phyloP scores from a whole-genome alignment of 2,797 vertebrate genomes.

The Melanogrammus aeglefinus region DNA sequence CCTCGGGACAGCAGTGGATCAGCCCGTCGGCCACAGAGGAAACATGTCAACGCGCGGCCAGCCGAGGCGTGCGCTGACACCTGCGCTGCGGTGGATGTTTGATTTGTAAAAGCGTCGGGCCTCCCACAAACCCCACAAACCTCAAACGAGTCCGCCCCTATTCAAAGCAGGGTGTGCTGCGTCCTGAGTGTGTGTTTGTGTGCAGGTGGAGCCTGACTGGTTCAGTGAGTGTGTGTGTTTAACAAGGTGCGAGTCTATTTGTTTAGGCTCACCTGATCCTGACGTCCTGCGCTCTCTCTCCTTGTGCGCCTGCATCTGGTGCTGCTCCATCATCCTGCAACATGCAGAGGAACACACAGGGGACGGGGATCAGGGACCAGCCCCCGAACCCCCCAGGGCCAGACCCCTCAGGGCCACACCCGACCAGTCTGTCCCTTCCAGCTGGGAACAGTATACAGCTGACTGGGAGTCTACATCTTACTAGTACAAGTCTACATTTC shows the following conservation, averaged over 20 bases:
- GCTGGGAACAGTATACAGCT: background rate
- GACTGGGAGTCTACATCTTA: too few relatives aligned
- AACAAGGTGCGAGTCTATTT: constrained; percentile 46
- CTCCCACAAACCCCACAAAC: constrained; percentile 5
- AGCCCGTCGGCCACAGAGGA: constrained; percentile 23
- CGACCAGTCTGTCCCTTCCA: background rate
- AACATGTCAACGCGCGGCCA: constrained; percentile 26
- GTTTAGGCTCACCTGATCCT: constrained; percentile 81
- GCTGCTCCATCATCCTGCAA: constrained; percentile 92
- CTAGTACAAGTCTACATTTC: too few relatives aligned
- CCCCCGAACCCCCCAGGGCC: too few relatives aligned
- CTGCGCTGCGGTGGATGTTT: background rate
- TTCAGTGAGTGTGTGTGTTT: background rate
- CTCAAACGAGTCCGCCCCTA: constrained; percentile 3
- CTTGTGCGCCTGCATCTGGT: constrained; percentile 89
- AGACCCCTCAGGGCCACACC: too few relatives aligned
- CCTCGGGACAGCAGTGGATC: background rate
- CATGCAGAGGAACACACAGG: background rate
- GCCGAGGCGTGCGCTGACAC: constrained; percentile 18
- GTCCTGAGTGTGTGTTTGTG: constrained; percentile 18
- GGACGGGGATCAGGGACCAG: too few relatives aligned
- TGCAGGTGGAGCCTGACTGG: background rate
- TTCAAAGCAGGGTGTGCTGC: constrained; percentile 20
- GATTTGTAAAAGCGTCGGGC: constrained; percentile 1
- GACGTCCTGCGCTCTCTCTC: constrained; percentile 92